phyloP scores from a whole-genome alignment of 2,797 vertebrate species.

The Novumbra hubbsi region DNA sequence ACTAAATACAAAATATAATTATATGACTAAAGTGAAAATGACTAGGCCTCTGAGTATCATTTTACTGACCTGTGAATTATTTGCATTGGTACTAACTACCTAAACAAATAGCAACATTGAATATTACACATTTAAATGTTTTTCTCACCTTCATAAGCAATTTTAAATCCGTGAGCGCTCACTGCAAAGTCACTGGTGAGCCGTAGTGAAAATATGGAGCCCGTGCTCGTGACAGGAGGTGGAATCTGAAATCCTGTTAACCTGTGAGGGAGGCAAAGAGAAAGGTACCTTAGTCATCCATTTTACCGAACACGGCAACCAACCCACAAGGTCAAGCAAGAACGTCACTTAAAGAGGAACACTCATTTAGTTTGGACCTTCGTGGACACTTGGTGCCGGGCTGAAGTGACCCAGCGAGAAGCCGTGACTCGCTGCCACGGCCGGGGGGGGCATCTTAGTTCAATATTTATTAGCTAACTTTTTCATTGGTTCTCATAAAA shows the following conservation, averaged over 20 bases:
- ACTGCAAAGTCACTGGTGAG: slow-evolving; percentile 99
- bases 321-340: not conserved
- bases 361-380: not conserved
- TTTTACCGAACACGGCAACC: not conserved
- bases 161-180: slow-evolving; percentile 98
- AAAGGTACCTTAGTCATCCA: slow-evolving; percentile 24
- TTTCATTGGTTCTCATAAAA: too few species aligned
- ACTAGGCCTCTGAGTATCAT: not conserved
- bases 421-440: too few species aligned
- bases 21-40: not conserved
- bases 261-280: slow-evolving; percentile 69
- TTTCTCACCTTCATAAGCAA: slow-evolving; percentile 96
- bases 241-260: slow-evolving; percentile 98
- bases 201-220: slow-evolving; percentile 94
- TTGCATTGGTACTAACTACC: not conserved
- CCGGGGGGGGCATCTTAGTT: too few species aligned
- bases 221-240: slow-evolving; percentile 94
- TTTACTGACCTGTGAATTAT: not conserved
- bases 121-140: not conserved
- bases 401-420: too few species aligned
- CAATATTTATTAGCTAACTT: too few species aligned
- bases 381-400: too few species aligned
- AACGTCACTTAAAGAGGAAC: not conserved
- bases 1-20: not conserved
- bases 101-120: slow-evolving; percentile 12